Evolutionary conservation across 1,140 invertebrate genomes (phyloP), one percentile per base, ranked within the genome.

Genomic region (Grapholita molesta): DNA sequence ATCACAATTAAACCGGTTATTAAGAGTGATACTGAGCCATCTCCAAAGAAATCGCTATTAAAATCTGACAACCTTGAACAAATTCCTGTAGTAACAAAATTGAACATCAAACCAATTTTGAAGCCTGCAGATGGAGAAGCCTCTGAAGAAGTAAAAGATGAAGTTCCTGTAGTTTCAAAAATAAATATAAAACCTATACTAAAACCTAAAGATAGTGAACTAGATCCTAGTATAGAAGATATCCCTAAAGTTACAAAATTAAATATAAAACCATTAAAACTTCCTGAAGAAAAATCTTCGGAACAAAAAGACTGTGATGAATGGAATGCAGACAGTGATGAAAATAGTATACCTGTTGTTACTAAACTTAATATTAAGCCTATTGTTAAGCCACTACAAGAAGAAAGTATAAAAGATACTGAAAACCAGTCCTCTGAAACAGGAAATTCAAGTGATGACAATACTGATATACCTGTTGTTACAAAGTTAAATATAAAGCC

Each of bases 301-400:
- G 80, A 86, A 79, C 79, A 81, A 84, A 88, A 87, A 84, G 85
- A 86, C 83, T 87, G 88, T 89, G 85, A 87, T 88, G 85, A 80
- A 80, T 68, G 77, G 74, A 89, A 85, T 79, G 72, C 77, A 75
- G 85, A 83, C 75, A 78, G 80, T 78, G 79, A 86, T 74, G 75
- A 78, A 80, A 84, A 78, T 82, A 85, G 78, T 89, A 90, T 91
- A 89, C 89, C 91, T 79, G 82, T 91, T 84, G 79, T 92, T 77
- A 85, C 84, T 80, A 91, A 91, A 89, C 70, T 91, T 80, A 89
- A 90, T 84, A 91, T 91, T 82, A 91, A 91, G 80, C 87, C 87
- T 79, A 88, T 89, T 76, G 70, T 89, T 82, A 91, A 91, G 80
- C 89, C 89, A 53, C 52, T 77, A 75, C 77, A 87, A 70, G 82